These are phyloP conservation scores for Microcebus jonahi DNA, from an alignment of 2,113 vertebrate species.

Conservation along the genomic window DNA sequence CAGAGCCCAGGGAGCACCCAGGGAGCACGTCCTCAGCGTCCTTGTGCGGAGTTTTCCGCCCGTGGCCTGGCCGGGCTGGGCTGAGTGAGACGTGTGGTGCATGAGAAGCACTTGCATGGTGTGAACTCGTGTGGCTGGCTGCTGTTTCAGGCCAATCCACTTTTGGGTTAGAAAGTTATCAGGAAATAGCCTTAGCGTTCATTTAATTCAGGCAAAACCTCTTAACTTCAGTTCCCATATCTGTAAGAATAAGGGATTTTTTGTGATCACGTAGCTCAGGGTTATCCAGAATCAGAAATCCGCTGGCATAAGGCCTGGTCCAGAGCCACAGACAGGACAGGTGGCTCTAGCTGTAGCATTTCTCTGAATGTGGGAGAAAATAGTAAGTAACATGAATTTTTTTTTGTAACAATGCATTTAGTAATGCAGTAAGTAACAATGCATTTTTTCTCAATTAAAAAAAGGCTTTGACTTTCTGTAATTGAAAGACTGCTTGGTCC, in stretches of 20 bases:
- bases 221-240: background rate
- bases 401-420: too few species aligned
- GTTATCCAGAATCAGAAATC: background rate
- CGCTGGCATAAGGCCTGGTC: background rate
- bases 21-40: background rate
- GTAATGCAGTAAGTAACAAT: too few species aligned
- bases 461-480: background rate
- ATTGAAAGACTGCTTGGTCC: background rate
- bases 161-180: background rate
- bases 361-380: background rate
- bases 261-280: background rate
- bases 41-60: background rate
- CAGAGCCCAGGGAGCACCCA: background rate
- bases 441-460: too few species aligned
- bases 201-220: background rate
- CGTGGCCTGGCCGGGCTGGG: too few species aligned
- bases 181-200: background rate
- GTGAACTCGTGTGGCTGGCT: background rate
- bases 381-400: too few species aligned
- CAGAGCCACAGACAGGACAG: rapidly evolving
- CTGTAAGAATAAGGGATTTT: background rate
- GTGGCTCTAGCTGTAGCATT: rapidly evolving
- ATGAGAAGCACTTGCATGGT: too few species aligned
- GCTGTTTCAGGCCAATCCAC: background rate
- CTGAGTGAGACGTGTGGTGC: background rate